phyloP scores from a whole-genome alignment of 2,888 invertebrate species.

The Vandiemenella viatica region DNA sequence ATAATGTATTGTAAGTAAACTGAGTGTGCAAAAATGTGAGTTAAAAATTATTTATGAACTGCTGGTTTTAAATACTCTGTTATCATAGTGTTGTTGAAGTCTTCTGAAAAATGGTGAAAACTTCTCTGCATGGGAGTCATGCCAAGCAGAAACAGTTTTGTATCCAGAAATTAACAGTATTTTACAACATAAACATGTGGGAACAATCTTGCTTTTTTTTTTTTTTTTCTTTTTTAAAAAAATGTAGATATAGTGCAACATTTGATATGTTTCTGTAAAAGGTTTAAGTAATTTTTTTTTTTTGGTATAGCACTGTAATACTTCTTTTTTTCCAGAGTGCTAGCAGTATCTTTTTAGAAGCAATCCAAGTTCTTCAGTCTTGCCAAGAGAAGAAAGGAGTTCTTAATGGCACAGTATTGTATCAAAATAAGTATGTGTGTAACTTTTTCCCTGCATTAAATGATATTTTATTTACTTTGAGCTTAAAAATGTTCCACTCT shows the following conservation, averaged over 20 bases:
- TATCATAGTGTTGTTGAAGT: too few species aligned
- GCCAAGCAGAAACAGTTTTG: too few species aligned
- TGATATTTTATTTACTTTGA: background rate
- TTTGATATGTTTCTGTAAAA: background rate
- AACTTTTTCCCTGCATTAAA: background rate
- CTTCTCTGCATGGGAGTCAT: too few species aligned
- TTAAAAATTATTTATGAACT: too few species aligned
- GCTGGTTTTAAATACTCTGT: too few species aligned
- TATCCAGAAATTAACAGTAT: too few species aligned
- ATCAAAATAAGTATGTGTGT: slow-evolving; percentile 68
- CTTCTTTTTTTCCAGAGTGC: slow-evolving; percentile 48
- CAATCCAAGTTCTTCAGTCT: slow-evolving; percentile 70
- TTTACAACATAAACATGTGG: background rate
- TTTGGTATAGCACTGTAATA: too few species aligned
- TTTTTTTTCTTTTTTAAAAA: background rate
- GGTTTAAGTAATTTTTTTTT: too few species aligned
- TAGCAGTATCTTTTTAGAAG: slow-evolving; percentile 71
- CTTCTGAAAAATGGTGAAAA: too few species aligned
- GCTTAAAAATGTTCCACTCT: too few species aligned
- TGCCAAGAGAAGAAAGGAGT: slow-evolving; percentile 67
- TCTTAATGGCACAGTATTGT: slow-evolving; percentile 70
- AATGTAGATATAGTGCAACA: background rate
- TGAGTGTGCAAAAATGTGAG: too few species aligned
- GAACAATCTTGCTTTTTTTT: background rate
- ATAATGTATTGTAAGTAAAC: too few species aligned